These are phyloP conservation scores for Pogonomyrmex californicus DNA, from an alignment of 1,140 invertebrate genomes.

Conservation along the genomic window DNA sequence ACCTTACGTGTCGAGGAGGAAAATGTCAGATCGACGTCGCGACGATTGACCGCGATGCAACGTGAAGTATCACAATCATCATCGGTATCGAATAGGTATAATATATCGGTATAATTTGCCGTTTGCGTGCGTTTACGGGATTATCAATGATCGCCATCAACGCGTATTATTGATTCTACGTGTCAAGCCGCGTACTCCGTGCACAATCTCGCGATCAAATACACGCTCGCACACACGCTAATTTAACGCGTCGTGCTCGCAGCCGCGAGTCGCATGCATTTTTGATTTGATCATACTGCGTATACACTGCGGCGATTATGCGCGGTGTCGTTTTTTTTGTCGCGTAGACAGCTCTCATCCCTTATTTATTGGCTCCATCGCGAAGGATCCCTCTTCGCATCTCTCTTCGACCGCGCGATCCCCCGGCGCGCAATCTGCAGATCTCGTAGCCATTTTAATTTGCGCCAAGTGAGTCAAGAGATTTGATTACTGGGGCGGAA, in stretches of 20 bases:
- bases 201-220: constrained; percentile 1
- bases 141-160: constrained; percentile 15
- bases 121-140: constrained; percentile 34
- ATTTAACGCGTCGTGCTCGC: constrained; percentile 15
- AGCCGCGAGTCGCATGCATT: background rate
- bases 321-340: background rate
- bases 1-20: background rate
- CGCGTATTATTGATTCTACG: constrained; percentile 17
- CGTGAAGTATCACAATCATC: constrained; percentile 29
- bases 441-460: constrained; percentile 79
- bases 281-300: constrained; percentile 50
- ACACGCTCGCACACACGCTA: background rate
- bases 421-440: constrained; percentile 29
- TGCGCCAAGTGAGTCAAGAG: constrained; percentile 77
- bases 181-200: constrained; percentile 43
- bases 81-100: constrained; percentile 32
- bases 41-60: constrained; percentile 11
- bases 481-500: constrained; percentile 83
- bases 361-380: background rate
- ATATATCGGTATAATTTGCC: constrained; percentile 33
- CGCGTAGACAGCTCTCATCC: no score
- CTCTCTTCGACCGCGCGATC: no score
- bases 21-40: background rate
- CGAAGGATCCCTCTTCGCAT: background rate
- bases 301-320: background rate